Conservation (phyloP, 2,888 invertebrate species). For the Polymixis lichenea region DNA sequence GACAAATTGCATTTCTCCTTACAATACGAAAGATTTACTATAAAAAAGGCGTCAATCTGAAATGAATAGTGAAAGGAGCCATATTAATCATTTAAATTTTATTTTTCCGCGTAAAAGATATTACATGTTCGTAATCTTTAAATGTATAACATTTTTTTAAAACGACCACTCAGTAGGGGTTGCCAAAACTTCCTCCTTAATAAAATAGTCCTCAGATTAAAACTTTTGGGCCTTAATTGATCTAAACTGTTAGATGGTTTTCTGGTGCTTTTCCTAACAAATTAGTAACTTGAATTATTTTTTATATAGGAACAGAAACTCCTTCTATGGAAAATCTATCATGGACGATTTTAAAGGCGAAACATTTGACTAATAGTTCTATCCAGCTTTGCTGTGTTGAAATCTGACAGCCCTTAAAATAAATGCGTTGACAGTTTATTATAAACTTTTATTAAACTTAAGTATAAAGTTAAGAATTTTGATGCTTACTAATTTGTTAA, state of each 20-base stretch:
- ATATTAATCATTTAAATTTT: slow-evolving; percentile 23
- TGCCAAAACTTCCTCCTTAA: neutral
- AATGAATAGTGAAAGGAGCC: slow-evolving; percentile 20
- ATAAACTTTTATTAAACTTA: slow-evolving; percentile 25
- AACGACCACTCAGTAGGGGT: neutral
- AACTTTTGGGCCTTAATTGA: neutral
- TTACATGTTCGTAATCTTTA: slow-evolving; percentile 17
- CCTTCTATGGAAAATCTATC: neutral
- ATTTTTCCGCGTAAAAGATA: slow-evolving; percentile 10
- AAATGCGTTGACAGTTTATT: slow-evolving; percentile 50
- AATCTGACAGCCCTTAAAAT: slow-evolving; percentile 16
- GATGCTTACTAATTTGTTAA: slow-evolving; percentile 41
- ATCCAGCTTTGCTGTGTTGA: neutral
- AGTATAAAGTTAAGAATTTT: slow-evolving; percentile 48
- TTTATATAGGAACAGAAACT: neutral
- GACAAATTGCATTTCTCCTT: neutral
- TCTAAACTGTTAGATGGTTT: neutral
- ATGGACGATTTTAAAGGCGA: too few species aligned
- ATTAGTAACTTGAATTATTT: neutral
- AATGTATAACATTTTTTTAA: neutral
- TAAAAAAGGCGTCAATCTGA: slow-evolving; percentile 3
- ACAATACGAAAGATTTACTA: neutral
- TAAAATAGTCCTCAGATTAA: neutral
- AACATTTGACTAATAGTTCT: neutral
- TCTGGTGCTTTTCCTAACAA: neutral